These are phyloP conservation scores for Folsomia candida DNA, from an alignment of 2,888 invertebrate species.

Conservation along the genomic window DNA sequence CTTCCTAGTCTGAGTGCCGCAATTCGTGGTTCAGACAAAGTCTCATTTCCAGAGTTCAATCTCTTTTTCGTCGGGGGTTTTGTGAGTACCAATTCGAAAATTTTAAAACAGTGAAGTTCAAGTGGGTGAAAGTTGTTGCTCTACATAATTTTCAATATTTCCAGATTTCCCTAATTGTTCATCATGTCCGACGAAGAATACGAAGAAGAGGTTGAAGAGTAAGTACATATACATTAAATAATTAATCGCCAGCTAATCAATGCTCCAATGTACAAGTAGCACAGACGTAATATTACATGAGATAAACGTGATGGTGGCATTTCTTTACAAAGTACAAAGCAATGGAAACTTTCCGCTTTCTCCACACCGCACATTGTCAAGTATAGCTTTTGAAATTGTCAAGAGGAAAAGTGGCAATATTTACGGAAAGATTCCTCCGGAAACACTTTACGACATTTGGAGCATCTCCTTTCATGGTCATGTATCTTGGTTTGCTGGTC, in stretches of 20 bases:
- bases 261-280: no score
- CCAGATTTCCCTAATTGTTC: conserved; percentile 22
- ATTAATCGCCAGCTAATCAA: not conserved
- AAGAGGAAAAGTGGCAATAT: not conserved
- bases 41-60: conserved; percentile 1
- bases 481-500: not conserved
- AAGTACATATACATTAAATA: not conserved
- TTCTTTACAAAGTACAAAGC: not conserved
- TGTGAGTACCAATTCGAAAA: conserved; percentile 11
- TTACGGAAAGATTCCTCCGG: not conserved
- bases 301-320: not conserved
- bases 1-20: conserved; percentile 16
- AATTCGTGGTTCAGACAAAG: conserved; percentile 13
- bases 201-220: conserved; percentile 25
- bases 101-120: not conserved
- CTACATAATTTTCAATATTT: not conserved
- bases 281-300: no score
- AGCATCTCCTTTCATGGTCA: conserved; percentile 5
- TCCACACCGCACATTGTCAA: not conserved
- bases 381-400: not conserved
- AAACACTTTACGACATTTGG: not conserved
- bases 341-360: not conserved
- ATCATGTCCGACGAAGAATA: conserved; percentile 44
- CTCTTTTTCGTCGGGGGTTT: not conserved
- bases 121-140: not conserved